Evolutionary conservation across 2,888 invertebrate genomes (phyloP).

Genomic region (Cerceris ruficornis): DNA sequence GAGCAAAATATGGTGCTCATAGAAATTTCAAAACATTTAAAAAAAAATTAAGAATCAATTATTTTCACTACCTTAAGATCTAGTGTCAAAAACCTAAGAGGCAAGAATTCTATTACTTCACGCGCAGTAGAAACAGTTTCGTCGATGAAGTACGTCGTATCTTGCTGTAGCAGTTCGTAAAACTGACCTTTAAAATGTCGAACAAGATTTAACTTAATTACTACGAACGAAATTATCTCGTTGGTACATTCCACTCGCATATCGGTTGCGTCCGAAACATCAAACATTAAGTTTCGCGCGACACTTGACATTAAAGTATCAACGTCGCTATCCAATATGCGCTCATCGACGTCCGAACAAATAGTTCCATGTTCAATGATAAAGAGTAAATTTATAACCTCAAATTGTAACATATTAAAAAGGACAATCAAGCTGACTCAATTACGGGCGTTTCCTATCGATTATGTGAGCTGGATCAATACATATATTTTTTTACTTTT

Average conservation of each 20-base stretch:
- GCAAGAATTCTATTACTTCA: not conserved
- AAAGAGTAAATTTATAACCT: too few relatives aligned
- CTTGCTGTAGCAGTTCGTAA: conserved; percentile 3
- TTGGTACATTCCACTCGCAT: not conserved
- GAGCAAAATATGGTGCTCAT: too few relatives aligned
- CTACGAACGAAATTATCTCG: not conserved
- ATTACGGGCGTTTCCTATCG: too few relatives aligned
- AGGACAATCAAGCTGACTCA: too few relatives aligned
- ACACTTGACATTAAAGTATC: not conserved
- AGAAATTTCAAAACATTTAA: too few relatives aligned
- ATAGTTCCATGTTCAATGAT: too few relatives aligned
- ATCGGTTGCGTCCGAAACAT: conserved; percentile 4
- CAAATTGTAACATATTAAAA: too few relatives aligned
- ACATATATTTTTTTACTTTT: too few relatives aligned
- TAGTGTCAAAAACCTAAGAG: too few relatives aligned
- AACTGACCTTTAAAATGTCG: conserved; percentile 35
- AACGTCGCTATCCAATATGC: not conserved
- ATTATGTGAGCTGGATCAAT: too few relatives aligned
- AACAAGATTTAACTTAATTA: not conserved
- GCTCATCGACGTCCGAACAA: not conserved
- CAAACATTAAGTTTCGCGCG: not conserved
- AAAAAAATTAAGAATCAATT: too few relatives aligned
- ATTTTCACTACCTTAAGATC: not conserved
- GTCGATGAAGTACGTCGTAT: not conserved
- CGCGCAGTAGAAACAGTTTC: not conserved